These are phyloP conservation scores for Bombus superbus DNA, from an alignment of 1,140 invertebrate species.

Conservation along the genomic window DNA sequence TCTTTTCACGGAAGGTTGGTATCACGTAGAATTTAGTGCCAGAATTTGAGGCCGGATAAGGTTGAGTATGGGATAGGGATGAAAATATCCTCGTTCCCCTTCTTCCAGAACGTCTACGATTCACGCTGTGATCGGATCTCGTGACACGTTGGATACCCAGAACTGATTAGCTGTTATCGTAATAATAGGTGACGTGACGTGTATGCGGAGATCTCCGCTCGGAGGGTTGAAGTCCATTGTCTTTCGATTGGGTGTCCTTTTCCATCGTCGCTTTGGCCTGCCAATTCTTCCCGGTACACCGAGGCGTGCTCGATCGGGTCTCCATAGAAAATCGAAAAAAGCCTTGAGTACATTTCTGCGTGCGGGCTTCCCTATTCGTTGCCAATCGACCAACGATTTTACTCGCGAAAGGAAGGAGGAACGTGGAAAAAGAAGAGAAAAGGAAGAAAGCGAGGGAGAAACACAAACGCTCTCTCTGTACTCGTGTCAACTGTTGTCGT, in stretches of 20 bases:
- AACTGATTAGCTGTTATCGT: slow-evolving; percentile 72
- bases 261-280: slow-evolving; percentile 25
- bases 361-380: neutral
- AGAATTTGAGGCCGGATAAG: neutral
- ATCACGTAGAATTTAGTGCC: neutral
- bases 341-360: slow-evolving; percentile 7
- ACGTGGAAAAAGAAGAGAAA: neutral
- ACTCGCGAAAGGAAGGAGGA: neutral
- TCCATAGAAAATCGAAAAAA: slow-evolving; percentile 15
- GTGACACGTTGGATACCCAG: slow-evolving; percentile 33
- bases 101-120: slow-evolving; percentile 2
- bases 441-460: neutral
- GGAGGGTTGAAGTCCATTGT: slow-evolving; percentile 53
- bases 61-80: no score
- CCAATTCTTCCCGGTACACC: slow-evolving; percentile 41
- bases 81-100: neutral
- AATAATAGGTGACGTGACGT: slow-evolving; percentile 69
- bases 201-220: slow-evolving; percentile 48
- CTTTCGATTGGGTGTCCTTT: slow-evolving; percentile 59
- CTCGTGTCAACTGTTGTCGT: neutral
- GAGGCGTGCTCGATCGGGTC: neutral
- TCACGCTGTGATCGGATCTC: neutral
- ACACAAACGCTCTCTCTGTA: neutral
- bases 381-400: slow-evolving; percentile 26
- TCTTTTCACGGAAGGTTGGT: neutral